Percentiles rank a stretch among this genome's conserved stretches.
phyloP scores from a whole-genome alignment of 2,797 vertebrate species.

The Picus viridis region DNA sequence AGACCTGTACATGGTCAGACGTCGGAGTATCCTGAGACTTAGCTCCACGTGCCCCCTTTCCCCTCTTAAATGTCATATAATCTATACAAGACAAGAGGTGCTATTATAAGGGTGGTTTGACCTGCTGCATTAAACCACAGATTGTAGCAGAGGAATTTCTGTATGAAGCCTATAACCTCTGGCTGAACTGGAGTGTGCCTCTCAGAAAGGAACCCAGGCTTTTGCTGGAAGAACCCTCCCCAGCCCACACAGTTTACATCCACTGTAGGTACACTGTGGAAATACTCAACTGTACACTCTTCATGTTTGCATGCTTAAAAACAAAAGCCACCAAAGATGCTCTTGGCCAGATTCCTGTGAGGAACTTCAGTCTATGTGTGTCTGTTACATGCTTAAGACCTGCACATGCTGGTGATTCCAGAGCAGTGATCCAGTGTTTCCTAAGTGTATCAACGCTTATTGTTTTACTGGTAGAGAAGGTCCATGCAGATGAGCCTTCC shows the following conservation, averaged over 20 bases:
- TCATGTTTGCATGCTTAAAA: conserved; percentile 12
- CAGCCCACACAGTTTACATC: conserved; percentile 47
- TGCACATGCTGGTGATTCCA: not conserved
- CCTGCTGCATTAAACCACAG: conserved; percentile 46
- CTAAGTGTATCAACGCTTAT: not conserved
- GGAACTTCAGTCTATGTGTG: not conserved
- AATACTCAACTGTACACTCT: conserved; percentile 9
- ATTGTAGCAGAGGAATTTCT: conserved; percentile 61
- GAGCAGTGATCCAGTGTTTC: not conserved
- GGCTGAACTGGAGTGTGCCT: conserved; percentile 65
- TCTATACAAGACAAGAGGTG: conserved; percentile 60
- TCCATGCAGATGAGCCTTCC: not conserved
- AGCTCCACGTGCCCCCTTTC: conserved; percentile 29
- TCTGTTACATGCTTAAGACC: not conserved
- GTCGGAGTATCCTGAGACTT: conserved; percentile 40
- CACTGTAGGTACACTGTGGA: not conserved
- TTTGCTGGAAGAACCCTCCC: conserved; percentile 32
- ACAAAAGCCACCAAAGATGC: conserved; percentile 24
- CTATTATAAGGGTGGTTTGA: conserved; percentile 65
- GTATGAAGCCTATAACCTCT: conserved; percentile 64
- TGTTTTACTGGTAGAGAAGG: not conserved
- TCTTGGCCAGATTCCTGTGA: not conserved
- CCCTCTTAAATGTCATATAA: conserved; percentile 63
- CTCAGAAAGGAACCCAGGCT: conserved; percentile 62
- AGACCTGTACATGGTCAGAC: not conserved